These are phyloP conservation scores for Trichoplusia ni DNA, from an alignment of 1,140 invertebrate genomes.

Conservation along the genomic window DNA sequence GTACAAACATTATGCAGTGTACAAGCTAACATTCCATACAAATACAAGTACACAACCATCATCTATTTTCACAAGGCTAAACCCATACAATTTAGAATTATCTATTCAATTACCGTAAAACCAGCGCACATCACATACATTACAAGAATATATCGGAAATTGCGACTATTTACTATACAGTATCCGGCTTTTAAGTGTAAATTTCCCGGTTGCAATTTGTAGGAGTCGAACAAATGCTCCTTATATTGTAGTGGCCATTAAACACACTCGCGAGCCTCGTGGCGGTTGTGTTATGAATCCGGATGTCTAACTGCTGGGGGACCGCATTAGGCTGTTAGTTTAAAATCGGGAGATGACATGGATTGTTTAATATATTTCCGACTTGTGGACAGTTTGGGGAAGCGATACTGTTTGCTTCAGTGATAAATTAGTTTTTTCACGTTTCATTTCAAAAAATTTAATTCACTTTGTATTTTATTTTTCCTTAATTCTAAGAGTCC, in stretches of 20 bases:
- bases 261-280: constrained; percentile 40
- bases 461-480: no score
- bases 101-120: constrained; percentile 37
- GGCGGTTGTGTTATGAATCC: constrained; percentile 38
- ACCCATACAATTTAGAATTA: constrained; percentile 34
- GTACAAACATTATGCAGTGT: no score
- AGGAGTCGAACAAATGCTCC: constrained; percentile 42
- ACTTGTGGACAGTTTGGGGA: no score
- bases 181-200: constrained; percentile 80
- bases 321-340: background rate
- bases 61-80: constrained; percentile 4
- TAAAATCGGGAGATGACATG: constrained; percentile 7
- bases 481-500: no score
- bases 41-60: background rate
- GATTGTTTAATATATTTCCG: background rate
- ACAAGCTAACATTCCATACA: background rate
- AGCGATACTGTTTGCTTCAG: no score
- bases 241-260: constrained; percentile 47
- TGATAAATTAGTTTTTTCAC: no score
- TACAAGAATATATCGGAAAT: constrained; percentile 75
- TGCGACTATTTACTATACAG: constrained; percentile 67
- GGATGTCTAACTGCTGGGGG: constrained; percentile 28
- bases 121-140: constrained; percentile 57
- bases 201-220: constrained; percentile 78
- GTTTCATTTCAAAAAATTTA: no score